phyloP scores from a whole-genome alignment of 2,888 invertebrate species.

The Stegophylla sp. region DNA sequence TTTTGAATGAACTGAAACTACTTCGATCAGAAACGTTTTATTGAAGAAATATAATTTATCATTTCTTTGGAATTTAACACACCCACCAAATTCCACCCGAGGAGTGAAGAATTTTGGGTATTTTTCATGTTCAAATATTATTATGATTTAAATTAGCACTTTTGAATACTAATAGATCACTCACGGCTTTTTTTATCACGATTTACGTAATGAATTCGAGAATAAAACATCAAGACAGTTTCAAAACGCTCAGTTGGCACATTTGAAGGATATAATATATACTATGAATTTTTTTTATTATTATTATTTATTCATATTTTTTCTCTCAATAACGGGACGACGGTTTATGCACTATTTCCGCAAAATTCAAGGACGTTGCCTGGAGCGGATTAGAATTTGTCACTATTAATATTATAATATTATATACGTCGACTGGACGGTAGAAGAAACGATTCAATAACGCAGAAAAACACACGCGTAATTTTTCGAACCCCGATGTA shows the following conservation, averaged over 20 bases:
- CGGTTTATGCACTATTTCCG: conserved; percentile 32
- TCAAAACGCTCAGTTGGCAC: neutral
- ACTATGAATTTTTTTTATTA: neutral
- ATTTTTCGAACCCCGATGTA: conserved; percentile 13
- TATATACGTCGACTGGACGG: no score
- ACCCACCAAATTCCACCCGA: no score
- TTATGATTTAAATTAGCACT: no score
- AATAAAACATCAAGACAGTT: neutral
- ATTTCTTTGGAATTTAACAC: no score
- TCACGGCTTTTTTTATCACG: neutral
- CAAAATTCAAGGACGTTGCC: conserved; percentile 36
- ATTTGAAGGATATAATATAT: conserved; percentile 12
- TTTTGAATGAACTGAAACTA: no score
- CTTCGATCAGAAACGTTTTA: no score
- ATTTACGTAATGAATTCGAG: conserved; percentile 7
- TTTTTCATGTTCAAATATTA: no score
- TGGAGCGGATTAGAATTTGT: conserved; percentile 41
- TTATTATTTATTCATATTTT: conserved; percentile 39
- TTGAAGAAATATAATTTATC: no score
- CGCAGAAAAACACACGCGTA: neutral
- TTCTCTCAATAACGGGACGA: conserved; percentile 45
- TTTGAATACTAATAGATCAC: no score
- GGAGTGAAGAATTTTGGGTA: no score
- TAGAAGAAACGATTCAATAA: conserved; percentile 15
- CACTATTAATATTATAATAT: conserved; percentile 24